A percentile compares a stretch with the other conserved stretches of the same genome.
Conservation (phyloP, 2,113 vertebrate genomes). For the Chaetodon auriga region DNA sequence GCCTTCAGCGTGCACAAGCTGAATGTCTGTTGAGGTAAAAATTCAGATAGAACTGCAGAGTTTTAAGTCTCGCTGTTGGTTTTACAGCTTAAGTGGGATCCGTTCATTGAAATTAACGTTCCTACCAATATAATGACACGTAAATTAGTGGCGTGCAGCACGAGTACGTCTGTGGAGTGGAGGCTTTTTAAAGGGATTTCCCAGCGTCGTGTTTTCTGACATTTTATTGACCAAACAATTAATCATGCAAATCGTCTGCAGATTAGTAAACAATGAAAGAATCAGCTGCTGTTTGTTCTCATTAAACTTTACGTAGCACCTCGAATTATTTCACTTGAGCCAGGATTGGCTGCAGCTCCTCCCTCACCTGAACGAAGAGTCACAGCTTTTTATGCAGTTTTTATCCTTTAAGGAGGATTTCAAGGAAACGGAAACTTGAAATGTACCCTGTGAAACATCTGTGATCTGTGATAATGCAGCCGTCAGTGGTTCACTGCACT, state of each 20-base stretch:
- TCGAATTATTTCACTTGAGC: not conserved
- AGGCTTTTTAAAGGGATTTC: no score
- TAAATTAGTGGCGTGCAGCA: no score
- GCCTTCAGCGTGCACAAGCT: no score
- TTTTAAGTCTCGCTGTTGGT: not conserved
- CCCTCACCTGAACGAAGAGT: not conserved
- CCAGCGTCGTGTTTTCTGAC: not conserved
- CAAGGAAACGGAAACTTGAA: not conserved
- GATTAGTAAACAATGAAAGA: not conserved
- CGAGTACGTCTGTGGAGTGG: no score
- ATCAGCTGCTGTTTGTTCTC: not conserved
- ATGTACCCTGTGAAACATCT: not conserved
- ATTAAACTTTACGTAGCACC: not conserved
- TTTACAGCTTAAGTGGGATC: no score
- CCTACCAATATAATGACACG: no score
- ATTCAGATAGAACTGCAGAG: not conserved
- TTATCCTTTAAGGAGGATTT: not conserved
- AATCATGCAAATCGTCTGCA: not conserved
- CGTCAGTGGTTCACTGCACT: not conserved
- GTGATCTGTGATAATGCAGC: not conserved
- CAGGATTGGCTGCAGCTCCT: not conserved
- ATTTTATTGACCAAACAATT: not conserved
- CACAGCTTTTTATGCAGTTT: not conserved
- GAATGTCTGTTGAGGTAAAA: not conserved
- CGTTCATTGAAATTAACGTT: no score